Base-by-base conservation (phyloP, 2,797 vertebrate genomes). In the Chelmon rostratus region DNA sequence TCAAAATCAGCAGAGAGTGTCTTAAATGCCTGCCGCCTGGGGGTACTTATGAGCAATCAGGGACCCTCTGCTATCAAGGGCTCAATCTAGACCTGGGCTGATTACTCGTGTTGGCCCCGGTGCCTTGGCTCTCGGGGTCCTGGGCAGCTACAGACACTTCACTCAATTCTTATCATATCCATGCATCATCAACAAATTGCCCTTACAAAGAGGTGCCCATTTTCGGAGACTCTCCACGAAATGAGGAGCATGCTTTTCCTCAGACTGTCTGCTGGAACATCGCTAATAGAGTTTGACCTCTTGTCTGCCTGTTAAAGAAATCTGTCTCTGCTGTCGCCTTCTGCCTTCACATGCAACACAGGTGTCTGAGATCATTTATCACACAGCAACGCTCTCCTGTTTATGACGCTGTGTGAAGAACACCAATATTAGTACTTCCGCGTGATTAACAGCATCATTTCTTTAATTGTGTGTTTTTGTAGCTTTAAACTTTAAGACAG, bases 21-120 rank as follows among this genome's bases (percentile, higher is more conserved):
- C 80, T 87, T 89, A 78, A 88, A 88, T 11, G 84, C 63, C 49
- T 8, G 70, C 64, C 38, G 73, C 87, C 88, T 44, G 73, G 68
- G 81, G 90, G 59, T 78, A 84, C 89, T 88, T 87, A 89, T 58
- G 83, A 91, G 91, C 89, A 95, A 94, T 94, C 93, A 94, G 83
- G 64, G 78, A 72, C 74, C 69, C 82, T 81, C 79, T 70, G 70
- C 68, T 93, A 94, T 94, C 92, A 79, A 79, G 50, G 73, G 66
- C 86, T 91, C 86, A 76, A 94, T 95, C 93, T 88, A 82, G 64
- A 85, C 89, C 80, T 53, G 1, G 28, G 78, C 38, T 93, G 92
- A 94, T 94, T 94, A 89, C 87, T 62, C 66, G 9, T 86, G 86
- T 91, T 90, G 83, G 87, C 80, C 88, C 70, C 0, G 64, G 54